These are phyloP conservation scores for Brachionus sp. DNA, from an alignment of 1,140 invertebrate genomes.

Conservation along the genomic window DNA sequence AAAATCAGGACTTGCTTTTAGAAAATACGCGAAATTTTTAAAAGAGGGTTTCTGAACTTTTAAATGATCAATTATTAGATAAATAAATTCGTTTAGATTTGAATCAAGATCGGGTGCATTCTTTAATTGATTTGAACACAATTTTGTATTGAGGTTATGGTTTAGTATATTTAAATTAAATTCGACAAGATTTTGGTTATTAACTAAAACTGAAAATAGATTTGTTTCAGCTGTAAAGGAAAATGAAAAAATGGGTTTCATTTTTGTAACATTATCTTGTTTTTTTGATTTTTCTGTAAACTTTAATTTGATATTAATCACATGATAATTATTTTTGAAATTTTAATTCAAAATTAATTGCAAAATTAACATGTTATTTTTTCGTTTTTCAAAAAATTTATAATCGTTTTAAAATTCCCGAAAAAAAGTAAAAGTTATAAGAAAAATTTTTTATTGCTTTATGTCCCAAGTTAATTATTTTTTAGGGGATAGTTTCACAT, in stretches of 20 bases:
- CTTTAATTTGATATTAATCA: not conserved
- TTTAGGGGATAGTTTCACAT: too few relatives aligned
- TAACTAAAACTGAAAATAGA: not conserved
- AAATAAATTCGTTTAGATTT: conserved; percentile 17
- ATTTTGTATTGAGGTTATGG: not conserved
- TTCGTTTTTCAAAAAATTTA: not conserved
- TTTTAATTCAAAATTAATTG: not conserved
- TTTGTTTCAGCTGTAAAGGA: conserved; percentile 1
- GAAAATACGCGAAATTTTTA: not conserved
- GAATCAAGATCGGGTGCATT: not conserved
- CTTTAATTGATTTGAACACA: not conserved
- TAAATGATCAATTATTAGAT: conserved; percentile 2
- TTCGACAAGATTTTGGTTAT: conserved; percentile 5
- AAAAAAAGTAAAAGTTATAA: too few relatives aligned
- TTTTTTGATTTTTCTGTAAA: not conserved
- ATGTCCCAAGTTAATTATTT: too few relatives aligned
- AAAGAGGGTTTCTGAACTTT: not conserved
- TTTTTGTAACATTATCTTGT: not conserved
- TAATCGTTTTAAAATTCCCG: too few relatives aligned
- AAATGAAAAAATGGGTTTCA: not conserved
- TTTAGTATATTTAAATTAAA: conserved; percentile 3
- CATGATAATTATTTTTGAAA: not conserved
- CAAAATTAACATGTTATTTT: not conserved
- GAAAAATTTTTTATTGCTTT: too few relatives aligned
- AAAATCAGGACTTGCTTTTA: not conserved